A percentile compares a stretch with the other conserved stretches of the same genome.
These are phyloP conservation scores for Tetanocera ferruginea DNA, from an alignment of 2,888 invertebrate species.

Conservation along the genomic window DNA sequence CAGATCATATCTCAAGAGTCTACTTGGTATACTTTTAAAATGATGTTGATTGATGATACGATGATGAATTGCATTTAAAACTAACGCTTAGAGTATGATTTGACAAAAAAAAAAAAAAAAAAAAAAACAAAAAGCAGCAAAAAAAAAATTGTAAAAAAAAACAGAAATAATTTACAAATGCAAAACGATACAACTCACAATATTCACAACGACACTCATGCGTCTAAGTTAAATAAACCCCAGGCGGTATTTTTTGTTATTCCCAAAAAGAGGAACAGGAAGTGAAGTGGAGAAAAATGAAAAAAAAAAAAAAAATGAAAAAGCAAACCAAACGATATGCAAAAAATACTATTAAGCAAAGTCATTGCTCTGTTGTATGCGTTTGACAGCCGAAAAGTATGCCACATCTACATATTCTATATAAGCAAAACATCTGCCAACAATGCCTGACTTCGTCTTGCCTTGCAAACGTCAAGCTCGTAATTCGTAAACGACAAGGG, in stretches of 20 bases:
- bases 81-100: no score
- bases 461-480: not conserved
- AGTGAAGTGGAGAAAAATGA: not conserved
- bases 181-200: no score
- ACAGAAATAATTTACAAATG: no score
- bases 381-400: conserved; percentile 28
- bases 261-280: not conserved
- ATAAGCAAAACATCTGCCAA: not conserved
- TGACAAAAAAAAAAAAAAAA: no score
- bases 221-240: not conserved
- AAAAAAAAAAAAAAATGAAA: not conserved
- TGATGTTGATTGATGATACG: no score
- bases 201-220: no score
- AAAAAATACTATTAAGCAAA: conserved; percentile 21
- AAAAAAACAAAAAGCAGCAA: no score
- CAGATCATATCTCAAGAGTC: no score
- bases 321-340: not conserved
- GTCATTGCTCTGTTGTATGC: not conserved
- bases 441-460: not conserved
- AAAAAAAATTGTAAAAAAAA: no score
- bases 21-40: no score
- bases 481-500: not conserved
- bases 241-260: not conserved
- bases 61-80: no score
- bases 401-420: conserved; percentile 23